Evolutionary conservation across 1,140 invertebrate species (phyloP).

Genomic region (Euschistus heros): DNA sequence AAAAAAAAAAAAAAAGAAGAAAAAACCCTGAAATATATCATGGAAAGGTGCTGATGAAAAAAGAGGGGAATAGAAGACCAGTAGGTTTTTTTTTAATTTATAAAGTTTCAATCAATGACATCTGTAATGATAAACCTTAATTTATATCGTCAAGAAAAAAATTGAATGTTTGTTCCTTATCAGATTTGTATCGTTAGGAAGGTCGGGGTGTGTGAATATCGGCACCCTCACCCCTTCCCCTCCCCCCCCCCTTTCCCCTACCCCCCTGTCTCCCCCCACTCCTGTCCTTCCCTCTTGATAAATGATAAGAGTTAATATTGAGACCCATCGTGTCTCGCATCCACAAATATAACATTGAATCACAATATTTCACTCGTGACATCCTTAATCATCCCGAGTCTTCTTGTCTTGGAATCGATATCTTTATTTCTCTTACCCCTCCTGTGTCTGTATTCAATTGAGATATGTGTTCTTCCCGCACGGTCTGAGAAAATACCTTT

Average conservation of each 20-base stretch:
- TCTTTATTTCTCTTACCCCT: slow-evolving; percentile 15
- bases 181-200: slow-evolving; percentile 4
- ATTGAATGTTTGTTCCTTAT: neutral
- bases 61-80: too few species aligned
- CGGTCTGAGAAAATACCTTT: too few species aligned
- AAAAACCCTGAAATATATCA: too few species aligned
- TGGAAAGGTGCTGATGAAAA: too few species aligned
- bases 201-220: slow-evolving; percentile 14
- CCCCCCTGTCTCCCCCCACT: neutral
- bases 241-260: neutral
- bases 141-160: too few species aligned
- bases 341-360: slow-evolving; percentile 20
- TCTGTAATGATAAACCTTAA: too few species aligned
- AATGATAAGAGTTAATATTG: slow-evolving; percentile 19
- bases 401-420: slow-evolving; percentile 18
- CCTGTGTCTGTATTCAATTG: too few species aligned
- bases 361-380: slow-evolving; percentile 23
- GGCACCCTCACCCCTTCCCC: slow-evolving; percentile 18
- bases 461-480: too few species aligned
- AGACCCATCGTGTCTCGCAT: slow-evolving; percentile 18
- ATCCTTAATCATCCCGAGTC: slow-evolving; percentile 13
- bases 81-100: too few species aligned
- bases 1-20: too few species aligned
- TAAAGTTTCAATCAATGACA: too few species aligned
- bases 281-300: slow-evolving; percentile 15